Base-by-base conservation (phyloP, 2,888 invertebrate species). In the Limnephilus auricula region DNA sequence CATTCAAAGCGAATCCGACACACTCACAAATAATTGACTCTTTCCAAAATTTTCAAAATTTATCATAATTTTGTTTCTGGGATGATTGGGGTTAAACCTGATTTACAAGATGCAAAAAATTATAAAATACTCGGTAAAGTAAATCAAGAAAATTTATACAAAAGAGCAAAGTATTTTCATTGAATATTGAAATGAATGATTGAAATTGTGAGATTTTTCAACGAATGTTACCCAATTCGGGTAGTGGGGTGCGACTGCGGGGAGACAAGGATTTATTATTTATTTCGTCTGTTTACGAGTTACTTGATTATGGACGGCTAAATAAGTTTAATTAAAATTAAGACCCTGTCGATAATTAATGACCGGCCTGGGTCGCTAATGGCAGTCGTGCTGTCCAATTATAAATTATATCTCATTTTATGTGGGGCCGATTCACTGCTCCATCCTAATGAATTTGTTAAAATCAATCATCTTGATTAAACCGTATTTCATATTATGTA, bases 301-400 rank as follows among this genome's bases (percentile, higher is more conserved):
- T 92, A 89, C 91, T 92, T 90, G 83, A 93, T 91, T 93, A 90
- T 90, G 92, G 90, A 92, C 89, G 92, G 91, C 87, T 88, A 92
- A 91, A 92, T 92, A 92, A 90, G 90, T 93, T 93, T 93, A 93
- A 93, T 93, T 93, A 92, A 92, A 93, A 92, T 92, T 91, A 92
- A 93, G 91, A 90, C 90, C 91, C 92, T 91, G 92, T 93, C 92
- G 92, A 93, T 93, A 93, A 93, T 92, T 92, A 92, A 93, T 93
- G 92, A 90, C 88, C 85, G 45, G 83, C 89, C 90, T 82, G 91
- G 91, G 91, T 92, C 91, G 90, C 91, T 91, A 92, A 92, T 92
- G 91, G 90, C 84, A 90, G 90, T 92, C 90, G 90, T 89, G 91
- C 91, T 88, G 89, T 65, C 90, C 90, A 91, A 92, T 92, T 92